Percentiles rank a stretch among this genome's conserved stretches.
Evolutionary conservation across 2,888 invertebrate genomes (phyloP).

Genomic region (Heliothis peltigera): DNA sequence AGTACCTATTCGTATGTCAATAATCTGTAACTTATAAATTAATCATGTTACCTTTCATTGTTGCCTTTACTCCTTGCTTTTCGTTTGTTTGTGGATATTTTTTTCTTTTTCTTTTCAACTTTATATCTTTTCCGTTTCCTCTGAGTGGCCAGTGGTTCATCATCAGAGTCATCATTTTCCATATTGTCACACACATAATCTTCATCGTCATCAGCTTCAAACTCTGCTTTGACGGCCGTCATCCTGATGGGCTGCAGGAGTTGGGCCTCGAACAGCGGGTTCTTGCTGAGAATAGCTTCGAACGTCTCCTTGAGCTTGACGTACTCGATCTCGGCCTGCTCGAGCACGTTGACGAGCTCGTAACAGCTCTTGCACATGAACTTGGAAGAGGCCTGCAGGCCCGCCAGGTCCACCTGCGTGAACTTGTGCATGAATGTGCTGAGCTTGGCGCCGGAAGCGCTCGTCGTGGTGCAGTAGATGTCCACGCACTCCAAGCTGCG

Average conservation of each 20-base stretch:
- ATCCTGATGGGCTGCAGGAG: constrained; percentile 59
- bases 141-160: constrained; percentile 78
- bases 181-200: constrained; percentile 56
- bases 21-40: no score
- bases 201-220: constrained; percentile 46
- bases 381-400: constrained; percentile 66
- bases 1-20: no score
- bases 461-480: constrained; percentile 70
- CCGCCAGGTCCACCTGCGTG: constrained; percentile 69
- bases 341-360: constrained; percentile 80
- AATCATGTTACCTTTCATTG: constrained; percentile 62
- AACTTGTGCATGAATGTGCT: constrained; percentile 75
- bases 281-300: constrained; percentile 80
- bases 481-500: constrained; percentile 73
- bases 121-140: constrained; percentile 77
- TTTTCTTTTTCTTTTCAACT: constrained; percentile 78
- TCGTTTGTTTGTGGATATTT: constrained; percentile 62
- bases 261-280: constrained; percentile 76
- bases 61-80: constrained; percentile 63
- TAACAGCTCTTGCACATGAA: constrained; percentile 79
- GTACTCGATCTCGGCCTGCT: constrained; percentile 82
- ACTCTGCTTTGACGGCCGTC: constrained; percentile 69
- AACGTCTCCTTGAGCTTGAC: constrained; percentile 79
- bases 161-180: constrained; percentile 57
- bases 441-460: constrained; percentile 71